phyloP scores from a whole-genome alignment of 2,113 vertebrate genomes.

The Gambusia affinis region DNA sequence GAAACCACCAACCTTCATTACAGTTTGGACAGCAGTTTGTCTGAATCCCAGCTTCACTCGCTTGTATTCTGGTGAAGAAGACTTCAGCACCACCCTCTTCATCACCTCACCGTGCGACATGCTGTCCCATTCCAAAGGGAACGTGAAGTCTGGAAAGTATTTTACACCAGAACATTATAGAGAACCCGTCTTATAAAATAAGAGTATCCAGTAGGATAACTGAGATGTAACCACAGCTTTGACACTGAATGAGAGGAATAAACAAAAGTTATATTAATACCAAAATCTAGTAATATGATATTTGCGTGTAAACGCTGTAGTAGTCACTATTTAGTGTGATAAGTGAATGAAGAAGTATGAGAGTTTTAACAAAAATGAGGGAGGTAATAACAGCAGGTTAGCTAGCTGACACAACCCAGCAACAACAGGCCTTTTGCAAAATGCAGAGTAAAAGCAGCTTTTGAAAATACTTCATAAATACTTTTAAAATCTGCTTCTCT shows the following conservation, averaged over 20 bases:
- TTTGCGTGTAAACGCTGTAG: neutral
- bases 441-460: neutral
- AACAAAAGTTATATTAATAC: neutral
- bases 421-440: too few species aligned
- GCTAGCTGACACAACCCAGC: too few species aligned
- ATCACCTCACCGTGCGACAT: slow-evolving; percentile 29
- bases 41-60: slow-evolving; percentile 54
- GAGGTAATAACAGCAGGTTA: too few species aligned
- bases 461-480: neutral
- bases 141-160: slow-evolving; percentile 56
- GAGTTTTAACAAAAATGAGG: too few species aligned
- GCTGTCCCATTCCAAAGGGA: slow-evolving; percentile 71
- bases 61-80: slow-evolving; percentile 55
- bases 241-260: neutral
- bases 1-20: slow-evolving; percentile 51
- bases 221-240: neutral
- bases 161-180: neutral
- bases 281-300: neutral
- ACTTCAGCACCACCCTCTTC: slow-evolving; percentile 26
- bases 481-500: neutral
- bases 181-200: neutral
- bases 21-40: slow-evolving; percentile 31
- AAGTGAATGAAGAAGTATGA: too few species aligned
- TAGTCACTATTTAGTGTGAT: too few species aligned
- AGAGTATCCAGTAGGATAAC: neutral